Conservation (phyloP, 2,888 invertebrate genomes). For the Papilio protenor region DNA sequence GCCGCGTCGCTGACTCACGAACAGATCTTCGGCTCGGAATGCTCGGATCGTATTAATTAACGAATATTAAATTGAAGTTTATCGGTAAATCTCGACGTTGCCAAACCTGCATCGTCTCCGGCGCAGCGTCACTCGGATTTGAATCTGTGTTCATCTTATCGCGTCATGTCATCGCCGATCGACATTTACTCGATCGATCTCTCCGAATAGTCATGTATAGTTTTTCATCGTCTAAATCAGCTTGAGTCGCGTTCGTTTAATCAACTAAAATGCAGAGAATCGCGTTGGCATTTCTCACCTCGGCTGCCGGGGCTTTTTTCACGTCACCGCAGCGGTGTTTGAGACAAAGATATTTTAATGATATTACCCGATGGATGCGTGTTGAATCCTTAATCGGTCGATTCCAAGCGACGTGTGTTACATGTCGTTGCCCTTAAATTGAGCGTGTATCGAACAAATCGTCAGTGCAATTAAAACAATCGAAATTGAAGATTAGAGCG, state of each 20-base stretch:
- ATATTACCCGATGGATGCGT: constrained; percentile 80
- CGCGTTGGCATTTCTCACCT: constrained; percentile 80
- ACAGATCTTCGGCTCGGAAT: constrained; percentile 77
- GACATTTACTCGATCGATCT: constrained; percentile 78
- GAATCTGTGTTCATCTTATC: constrained; percentile 74
- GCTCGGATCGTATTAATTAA: constrained; percentile 82
- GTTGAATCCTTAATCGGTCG: constrained; percentile 80
- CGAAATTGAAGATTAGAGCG: constrained; percentile 66
- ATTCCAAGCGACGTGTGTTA: constrained; percentile 69
- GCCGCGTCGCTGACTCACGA: constrained; percentile 77
- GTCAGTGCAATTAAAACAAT: constrained; percentile 77
- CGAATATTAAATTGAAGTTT: constrained; percentile 83
- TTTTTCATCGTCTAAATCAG: constrained; percentile 34
- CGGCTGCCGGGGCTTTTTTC: constrained; percentile 77
- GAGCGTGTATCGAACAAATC: constrained; percentile 79
- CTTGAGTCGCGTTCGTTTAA: constrained; percentile 65
- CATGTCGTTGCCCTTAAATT: constrained; percentile 81
- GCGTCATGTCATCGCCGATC: constrained; percentile 77
- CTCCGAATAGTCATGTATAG: constrained; percentile 47
- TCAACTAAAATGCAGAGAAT: constrained; percentile 66
- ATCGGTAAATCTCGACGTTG: constrained; percentile 81
- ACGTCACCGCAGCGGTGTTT: constrained; percentile 74
- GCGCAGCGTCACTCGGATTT: constrained; percentile 67
- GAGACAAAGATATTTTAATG: constrained; percentile 84
- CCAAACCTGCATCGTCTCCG: constrained; percentile 78